Evolutionary conservation across 1,140 invertebrate species (phyloP), one percentile per base, ranked within the genome.

Genomic region (Lordiphosa clarofinis): DNA sequence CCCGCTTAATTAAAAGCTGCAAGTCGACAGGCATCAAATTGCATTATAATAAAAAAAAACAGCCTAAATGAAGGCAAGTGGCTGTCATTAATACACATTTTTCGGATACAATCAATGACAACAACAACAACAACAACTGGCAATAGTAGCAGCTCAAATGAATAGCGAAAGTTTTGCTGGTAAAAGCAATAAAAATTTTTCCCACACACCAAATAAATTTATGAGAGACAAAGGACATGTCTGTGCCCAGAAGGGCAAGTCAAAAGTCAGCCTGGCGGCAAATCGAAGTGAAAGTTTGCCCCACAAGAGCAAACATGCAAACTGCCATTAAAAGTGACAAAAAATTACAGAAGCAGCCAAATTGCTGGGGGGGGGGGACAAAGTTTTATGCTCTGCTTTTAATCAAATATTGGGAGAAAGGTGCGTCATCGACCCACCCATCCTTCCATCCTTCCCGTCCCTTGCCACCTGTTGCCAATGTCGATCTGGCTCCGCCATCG

Each of bases 231-330:
- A 36, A 33, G 56, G 43, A 61, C 65, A 52, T 52, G 57, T 37
- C 37, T 53, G 35, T 56, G 37, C 35, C 37, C 7, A 50, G 60
- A 35, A 47, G 43, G 46, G 11, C 54, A 35, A 75, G 56, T 75
- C 52, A 82, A 82, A 75, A 82, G 62, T 72, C 67, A 73, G 58
- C 56, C 56, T 82, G 76, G 76, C 72, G 76, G 76, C 72, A 76
- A 82, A 82, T 82, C 72, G 78, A 81, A 72, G 72, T 56, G 50
- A 81, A 82, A 82, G 62, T 81, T 81, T 82, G 48, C 38, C 58
- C 53, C 56, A 21, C 21, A 24, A 24, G 21, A 24, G 55, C 46
- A 60, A 70, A 70, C 65, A 73, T 74, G 65, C 56, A 73, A 79
- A 79, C 65, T 82, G 71, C 44, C 62, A 72, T 82, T 84, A 76